Conservation (phyloP, 2,797 vertebrate genomes). For the Phataginus tricuspis region DNA sequence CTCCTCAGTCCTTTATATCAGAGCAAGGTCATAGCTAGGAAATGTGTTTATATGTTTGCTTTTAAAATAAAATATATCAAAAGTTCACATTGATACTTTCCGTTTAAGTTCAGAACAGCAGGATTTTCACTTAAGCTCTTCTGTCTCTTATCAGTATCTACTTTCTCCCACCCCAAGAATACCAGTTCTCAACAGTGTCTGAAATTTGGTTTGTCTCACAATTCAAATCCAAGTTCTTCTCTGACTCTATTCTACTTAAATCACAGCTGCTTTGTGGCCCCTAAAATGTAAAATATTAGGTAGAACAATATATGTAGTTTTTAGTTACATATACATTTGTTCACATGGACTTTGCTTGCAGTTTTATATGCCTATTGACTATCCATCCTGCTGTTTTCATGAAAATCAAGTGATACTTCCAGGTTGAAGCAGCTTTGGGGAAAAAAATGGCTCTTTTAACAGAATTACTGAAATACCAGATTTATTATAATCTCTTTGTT, state of each 20-base stretch:
- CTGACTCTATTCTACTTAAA: not conserved
- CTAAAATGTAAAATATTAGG: conserved; percentile 7
- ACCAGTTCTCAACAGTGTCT: not conserved
- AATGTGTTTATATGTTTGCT: not conserved
- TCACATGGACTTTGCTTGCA: not conserved
- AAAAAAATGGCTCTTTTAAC: conserved; percentile 1
- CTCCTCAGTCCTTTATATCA: not conserved
- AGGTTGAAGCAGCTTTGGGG: conserved; percentile 13
- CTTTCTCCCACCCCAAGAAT: not conserved
- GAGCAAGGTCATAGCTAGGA: not conserved
- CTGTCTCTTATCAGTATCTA: not conserved
- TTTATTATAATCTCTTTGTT: conserved; percentile 39
- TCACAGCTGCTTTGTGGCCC: not conserved
- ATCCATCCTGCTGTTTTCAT: not conserved
- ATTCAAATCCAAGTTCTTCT: conserved; percentile 6
- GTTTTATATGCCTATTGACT: not conserved
- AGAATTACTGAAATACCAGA: not conserved
- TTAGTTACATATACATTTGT: not conserved
- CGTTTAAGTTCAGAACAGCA: not conserved
- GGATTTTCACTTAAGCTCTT: not conserved
- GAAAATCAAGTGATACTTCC: conserved; percentile 12
- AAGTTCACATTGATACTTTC: not conserved
- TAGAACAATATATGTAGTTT: not conserved
- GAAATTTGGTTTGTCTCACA: not conserved
- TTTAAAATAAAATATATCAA: conserved; percentile 5